Evolutionary conservation across 2,797 vertebrate genomes (phyloP).

Genomic region (Sciurus carolinensis): DNA sequence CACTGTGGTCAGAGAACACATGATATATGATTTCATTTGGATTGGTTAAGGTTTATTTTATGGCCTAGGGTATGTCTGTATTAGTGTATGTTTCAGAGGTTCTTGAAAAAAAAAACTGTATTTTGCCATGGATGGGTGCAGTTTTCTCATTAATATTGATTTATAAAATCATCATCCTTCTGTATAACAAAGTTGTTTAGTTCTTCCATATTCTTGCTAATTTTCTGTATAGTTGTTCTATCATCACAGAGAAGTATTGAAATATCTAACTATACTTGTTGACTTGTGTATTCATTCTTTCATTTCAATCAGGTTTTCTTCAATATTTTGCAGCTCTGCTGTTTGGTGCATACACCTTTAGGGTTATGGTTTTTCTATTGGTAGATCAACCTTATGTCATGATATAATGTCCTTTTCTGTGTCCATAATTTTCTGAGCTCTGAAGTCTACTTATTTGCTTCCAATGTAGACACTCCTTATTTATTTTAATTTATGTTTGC

Average conservation of each 20-base stretch:
- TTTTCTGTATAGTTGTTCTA: slow-evolving; percentile 34
- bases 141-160: not conserved
- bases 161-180: not conserved
- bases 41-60: slow-evolving; percentile 6
- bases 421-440: slow-evolving; percentile 42
- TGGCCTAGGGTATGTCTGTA: not conserved
- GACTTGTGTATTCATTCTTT: not conserved
- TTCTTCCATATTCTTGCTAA: slow-evolving; percentile 35
- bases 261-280: not conserved
- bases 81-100: not conserved
- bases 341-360: not conserved
- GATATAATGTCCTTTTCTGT: not conserved
- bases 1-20: not conserved
- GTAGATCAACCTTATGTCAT: not conserved
- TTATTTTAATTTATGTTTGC: slow-evolving; percentile 12
- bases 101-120: not conserved
- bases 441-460: not conserved
- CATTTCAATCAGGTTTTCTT: slow-evolving; percentile 4
- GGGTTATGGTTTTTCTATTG: not conserved
- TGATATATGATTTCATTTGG: not conserved
- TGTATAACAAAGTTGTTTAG: not conserved
- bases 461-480: not conserved
- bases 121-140: not conserved
- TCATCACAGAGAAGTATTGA: not conserved
- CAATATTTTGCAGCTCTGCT: slow-evolving; percentile 18